Percentiles rank a stretch among this genome's conserved stretches.
These are phyloP conservation scores for Argya squamiceps DNA, from an alignment of 2,797 vertebrate genomes.

Conservation along the genomic window DNA sequence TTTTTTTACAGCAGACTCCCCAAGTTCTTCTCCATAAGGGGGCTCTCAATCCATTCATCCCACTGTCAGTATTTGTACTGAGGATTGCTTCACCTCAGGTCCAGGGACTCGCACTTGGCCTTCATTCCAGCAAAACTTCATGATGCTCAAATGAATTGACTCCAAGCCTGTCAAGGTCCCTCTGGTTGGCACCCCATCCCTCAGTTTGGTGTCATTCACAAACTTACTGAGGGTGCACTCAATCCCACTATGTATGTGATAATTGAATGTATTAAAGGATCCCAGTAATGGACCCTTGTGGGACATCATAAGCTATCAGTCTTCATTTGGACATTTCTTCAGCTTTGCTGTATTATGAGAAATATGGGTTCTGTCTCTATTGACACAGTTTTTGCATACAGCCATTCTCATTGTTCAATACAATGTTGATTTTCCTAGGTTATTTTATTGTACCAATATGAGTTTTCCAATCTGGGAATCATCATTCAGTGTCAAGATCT, in stretches of 20 bases:
- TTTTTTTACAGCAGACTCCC: neutral
- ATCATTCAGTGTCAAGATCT: neutral
- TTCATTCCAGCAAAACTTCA: neutral
- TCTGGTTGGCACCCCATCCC: neutral
- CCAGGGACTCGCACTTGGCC: neutral
- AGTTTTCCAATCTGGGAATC: neutral
- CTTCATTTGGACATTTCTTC: neutral
- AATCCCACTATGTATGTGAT: neutral
- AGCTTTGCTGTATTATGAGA: neutral
- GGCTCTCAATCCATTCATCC: neutral
- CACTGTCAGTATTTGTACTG: neutral
- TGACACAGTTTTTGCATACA: neutral
- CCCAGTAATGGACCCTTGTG: neutral
- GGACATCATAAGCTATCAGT: no score
- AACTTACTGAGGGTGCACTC: neutral
- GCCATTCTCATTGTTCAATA: neutral
- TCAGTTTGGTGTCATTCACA: neutral
- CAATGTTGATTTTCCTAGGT: neutral
- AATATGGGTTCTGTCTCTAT: neutral
- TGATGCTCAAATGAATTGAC: neutral
- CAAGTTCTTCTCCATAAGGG: neutral
- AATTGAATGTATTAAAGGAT: neutral
- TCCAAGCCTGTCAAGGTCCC: neutral
- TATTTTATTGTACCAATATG: neutral
- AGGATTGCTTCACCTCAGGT: neutral